A percentile compares a stretch with the other conserved stretches of the same genome.
Conservation (phyloP, 1,140 invertebrate species). For the Trichomalopsis sarcophagae region DNA sequence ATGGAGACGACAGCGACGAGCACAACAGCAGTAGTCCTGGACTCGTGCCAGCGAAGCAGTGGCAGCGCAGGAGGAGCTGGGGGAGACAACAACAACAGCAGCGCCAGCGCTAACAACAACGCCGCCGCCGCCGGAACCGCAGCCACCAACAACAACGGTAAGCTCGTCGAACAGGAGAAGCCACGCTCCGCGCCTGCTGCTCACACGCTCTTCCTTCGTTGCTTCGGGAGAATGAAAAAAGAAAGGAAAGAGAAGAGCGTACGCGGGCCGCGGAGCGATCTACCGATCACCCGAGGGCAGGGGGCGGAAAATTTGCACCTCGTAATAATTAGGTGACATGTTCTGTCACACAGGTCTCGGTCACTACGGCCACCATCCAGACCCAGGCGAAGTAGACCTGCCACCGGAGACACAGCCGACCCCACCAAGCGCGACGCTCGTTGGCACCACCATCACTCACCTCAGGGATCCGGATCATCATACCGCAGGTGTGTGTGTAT, state of each 20-base stretch:
- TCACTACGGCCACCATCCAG: constrained; percentile 73
- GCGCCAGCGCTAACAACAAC: constrained; percentile 37
- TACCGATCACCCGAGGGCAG: constrained; percentile 51
- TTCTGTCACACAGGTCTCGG: constrained; percentile 75
- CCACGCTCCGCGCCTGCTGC: constrained; percentile 29
- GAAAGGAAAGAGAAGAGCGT: neutral
- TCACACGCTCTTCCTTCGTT: neutral
- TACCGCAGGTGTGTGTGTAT: constrained; percentile 68
- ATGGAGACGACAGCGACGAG: constrained; percentile 65
- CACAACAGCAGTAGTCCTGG: constrained; percentile 65
- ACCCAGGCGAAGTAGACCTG: constrained; percentile 73
- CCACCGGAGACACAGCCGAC: constrained; percentile 74
- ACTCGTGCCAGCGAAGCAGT: constrained; percentile 71
- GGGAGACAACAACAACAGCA: constrained; percentile 21
- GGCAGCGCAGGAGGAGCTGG: constrained; percentile 50
- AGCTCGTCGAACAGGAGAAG: neutral
- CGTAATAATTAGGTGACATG: constrained; percentile 74
- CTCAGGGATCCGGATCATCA: constrained; percentile 71
- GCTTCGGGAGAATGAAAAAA: too few species aligned
- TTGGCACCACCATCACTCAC: constrained; percentile 73
- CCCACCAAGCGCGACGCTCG: constrained; percentile 75
- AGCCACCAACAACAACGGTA: constrained; percentile 60
- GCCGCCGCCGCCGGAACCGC: constrained; percentile 20
- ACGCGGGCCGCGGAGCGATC: constrained; percentile 65
- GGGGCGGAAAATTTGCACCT: constrained; percentile 69